These are phyloP conservation scores for Podarcis raffonei DNA, from an alignment of 2,113 vertebrate genomes.

Conservation along the genomic window DNA sequence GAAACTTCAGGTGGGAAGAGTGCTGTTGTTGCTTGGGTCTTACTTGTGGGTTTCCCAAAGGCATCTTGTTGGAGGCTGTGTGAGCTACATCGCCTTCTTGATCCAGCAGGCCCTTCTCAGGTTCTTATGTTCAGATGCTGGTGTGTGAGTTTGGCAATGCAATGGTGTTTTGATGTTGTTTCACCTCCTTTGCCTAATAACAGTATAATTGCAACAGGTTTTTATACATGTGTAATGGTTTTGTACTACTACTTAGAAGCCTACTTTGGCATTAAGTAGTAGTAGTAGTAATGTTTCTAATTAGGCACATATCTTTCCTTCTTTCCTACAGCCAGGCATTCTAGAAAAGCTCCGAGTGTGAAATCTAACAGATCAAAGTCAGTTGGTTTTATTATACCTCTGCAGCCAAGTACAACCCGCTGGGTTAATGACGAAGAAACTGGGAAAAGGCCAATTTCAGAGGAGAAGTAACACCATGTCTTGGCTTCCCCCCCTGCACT, in stretches of 20 bases:
- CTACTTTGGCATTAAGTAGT: too few relatives aligned
- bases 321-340: slow-evolving; percentile 38
- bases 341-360: slow-evolving; percentile 19
- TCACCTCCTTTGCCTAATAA: neutral
- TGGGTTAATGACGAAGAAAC: neutral
- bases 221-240: too few relatives aligned
- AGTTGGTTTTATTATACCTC: neutral
- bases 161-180: neutral
- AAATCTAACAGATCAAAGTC: slow-evolving; percentile 47
- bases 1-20: too few relatives aligned
- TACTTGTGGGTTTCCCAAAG: too few relatives aligned
- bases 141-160: neutral
- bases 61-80: too few relatives aligned
- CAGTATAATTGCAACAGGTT: neutral
- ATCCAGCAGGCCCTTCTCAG: too few relatives aligned
- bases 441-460: neutral
- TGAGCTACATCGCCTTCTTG: too few relatives aligned
- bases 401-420: fast-evolving
- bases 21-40: too few relatives aligned
- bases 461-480: neutral
- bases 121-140: too few relatives aligned
- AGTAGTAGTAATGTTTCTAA: neutral
- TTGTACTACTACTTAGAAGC: too few relatives aligned
- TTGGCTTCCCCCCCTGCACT: neutral
- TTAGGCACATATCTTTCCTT: neutral